Base-by-base conservation (phyloP, 1,140 invertebrate genomes). In the Cydia splendana region DNA sequence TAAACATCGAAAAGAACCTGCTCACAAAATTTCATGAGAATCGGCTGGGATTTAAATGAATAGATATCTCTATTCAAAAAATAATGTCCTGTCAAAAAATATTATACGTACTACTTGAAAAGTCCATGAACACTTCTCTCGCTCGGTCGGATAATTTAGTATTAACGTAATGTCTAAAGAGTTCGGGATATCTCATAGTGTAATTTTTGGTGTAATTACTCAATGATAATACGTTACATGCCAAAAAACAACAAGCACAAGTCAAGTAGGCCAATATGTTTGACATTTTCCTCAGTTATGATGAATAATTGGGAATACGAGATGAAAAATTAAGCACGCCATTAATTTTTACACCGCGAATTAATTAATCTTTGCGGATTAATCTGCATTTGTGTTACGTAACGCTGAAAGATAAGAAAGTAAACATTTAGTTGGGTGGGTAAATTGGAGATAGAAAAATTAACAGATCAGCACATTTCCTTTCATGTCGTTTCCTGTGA, bases 151-250 rank as follows among this genome's bases (percentile, higher is more conserved):
- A 82, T 76, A 88, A 81, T 30, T 79, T 83, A 30, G 62, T 75
- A 38, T 81, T 86, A 53, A 87, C 77, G 69, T 87, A 78, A 79
- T 88, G 83, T 71, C 82, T 86, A 20, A 81, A 88, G 7, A 82
- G 82, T 65, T 65, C 9, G 7, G 84, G 81, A 78, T 86, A 88
- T n/a, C 12, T 73, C 53, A 74, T 81, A 81, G 28, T 80, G 15
- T 4, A 67, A 5, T 24, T 73, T 48, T 73, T 81, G 80, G 28
- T 80, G 15, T 4, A 67, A 5, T 24, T 53, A 53, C 57, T 62
- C n/a, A 57, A 57, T 4, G 53, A 1, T 3, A 62, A 24, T 24
- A 62, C n/a, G 57, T 4, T 24, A 62, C 9, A 9, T 24, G 57
- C 2, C 20, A 12, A 62, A 20, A 62, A 24, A 62, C 24, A 24